Base-by-base conservation (phyloP, 2,888 invertebrate species). In the Drosophila colorata region DNA sequence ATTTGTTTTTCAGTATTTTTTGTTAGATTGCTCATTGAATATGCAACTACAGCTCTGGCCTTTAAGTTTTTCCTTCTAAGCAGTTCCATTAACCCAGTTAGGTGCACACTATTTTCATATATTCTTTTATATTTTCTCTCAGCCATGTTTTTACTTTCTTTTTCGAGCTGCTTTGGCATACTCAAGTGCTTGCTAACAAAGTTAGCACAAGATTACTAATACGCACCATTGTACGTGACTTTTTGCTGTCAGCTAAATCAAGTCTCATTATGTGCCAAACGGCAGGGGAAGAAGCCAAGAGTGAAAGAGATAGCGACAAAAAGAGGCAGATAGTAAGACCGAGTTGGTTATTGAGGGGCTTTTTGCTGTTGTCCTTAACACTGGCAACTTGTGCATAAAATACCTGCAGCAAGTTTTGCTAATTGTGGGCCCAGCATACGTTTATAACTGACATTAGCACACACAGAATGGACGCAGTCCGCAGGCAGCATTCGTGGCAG, bases 231-330 rank as follows among this genome's bases (percentile, higher is more conserved):
- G 84, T 81, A 85, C 84, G 84, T 85, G 84, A 85, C 84, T 84
- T 80, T 86, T 80, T 80, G 84, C 81, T 84, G 80, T 84, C 84
- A 80, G 81, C 86, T 83, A 79, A 85, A 85, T 84, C 83, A 84
- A 81, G 86, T 84, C 83, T 85, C 83, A 84, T 84, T 83, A 84
- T 81, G 83, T 78, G 80, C 52, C 68, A 76, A 61, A 48, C 55
- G 35, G 38, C 23, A 47, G 23, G 16, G 51, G 40, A 37, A 37
- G 20, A 7, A 38, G 35, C 33, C 6, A 37, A 43, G 11, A 16
- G 38, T 25, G 37, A n/a, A 4, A 49, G 1, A 16, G 20, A 58
- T 1, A 40, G n/a, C 20, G 20, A n/a, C 7, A 13, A n/a, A 11
- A 25, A 20, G 16, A 31, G 18, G 18, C 13, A 6, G 37, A 25